Evolutionary conservation across 1,140 invertebrate species (phyloP).

Genomic region (Drosophila nasuta): DNA sequence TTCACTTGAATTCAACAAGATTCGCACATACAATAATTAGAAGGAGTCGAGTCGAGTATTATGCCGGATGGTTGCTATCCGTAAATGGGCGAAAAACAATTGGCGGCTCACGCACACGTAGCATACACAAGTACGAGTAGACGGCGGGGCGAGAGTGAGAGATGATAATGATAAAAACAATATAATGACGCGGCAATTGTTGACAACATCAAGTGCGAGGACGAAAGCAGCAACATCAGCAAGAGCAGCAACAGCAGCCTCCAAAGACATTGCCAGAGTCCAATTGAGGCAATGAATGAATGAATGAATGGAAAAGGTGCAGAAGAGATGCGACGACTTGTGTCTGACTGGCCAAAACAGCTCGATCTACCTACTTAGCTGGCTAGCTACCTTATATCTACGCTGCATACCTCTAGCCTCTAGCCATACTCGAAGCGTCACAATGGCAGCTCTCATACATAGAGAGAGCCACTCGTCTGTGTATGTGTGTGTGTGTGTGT

Average conservation of each 20-base stretch:
- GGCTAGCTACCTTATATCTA: conserved; percentile 19
- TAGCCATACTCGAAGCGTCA: conserved; percentile 50
- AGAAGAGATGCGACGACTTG: too few relatives aligned
- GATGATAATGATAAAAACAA: conserved; percentile 80
- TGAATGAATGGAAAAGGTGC: not conserved
- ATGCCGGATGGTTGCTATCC: not conserved
- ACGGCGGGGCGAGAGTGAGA: conserved; percentile 1
- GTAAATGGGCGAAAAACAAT: conserved; percentile 14
- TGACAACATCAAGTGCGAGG: conserved; percentile 75
- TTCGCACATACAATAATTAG: not conserved
- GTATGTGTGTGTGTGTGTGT: not conserved
- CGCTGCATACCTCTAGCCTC: not conserved
- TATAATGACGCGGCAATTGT: conserved; percentile 74
- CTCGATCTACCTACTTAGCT: not conserved
- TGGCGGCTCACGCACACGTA: conserved; percentile 21
- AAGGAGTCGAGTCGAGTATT: not conserved
- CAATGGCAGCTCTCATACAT: conserved; percentile 50
- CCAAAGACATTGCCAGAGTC: not conserved
- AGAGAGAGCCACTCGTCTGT: not conserved
- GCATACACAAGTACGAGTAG: conserved; percentile 5
- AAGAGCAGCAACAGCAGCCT: not conserved
- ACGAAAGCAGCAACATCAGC: conserved; percentile 7
- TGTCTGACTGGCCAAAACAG: too few relatives aligned
- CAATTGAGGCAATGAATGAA: conserved; percentile 29
- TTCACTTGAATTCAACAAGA: conserved; percentile 13